Percentiles rank a stretch among this genome's conserved stretches.
phyloP scores from a whole-genome alignment of 53 echinoderm and acorn worm species.

The Paracentrotus lividus region DNA sequence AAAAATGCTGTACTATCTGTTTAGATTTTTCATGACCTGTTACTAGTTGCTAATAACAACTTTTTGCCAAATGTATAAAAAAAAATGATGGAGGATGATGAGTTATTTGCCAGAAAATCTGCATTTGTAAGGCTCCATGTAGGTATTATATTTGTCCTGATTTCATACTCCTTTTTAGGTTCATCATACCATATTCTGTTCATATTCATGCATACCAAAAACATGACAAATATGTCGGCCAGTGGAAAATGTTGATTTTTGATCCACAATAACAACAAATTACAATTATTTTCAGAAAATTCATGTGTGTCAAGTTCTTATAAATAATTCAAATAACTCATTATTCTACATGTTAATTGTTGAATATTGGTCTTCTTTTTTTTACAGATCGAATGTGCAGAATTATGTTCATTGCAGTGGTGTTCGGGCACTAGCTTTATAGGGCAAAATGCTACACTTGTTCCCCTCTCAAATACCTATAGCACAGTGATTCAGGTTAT shows the following conservation, averaged over 20 bases:
- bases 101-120: conserved; percentile 30
- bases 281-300: conserved; percentile 34
- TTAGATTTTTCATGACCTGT: too few species aligned
- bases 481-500: conserved; percentile 35
- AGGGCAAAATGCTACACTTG: too few species aligned
- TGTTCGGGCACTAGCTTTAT: conserved; percentile 37
- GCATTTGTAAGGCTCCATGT: conserved; percentile 45
- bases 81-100: conserved; percentile 6
- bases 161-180: conserved; percentile 27
- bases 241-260: conserved; percentile 40
- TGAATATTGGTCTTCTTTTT: too few species aligned
- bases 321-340: conserved; percentile 32
- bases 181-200: background rate
- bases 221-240: conserved; percentile 5
- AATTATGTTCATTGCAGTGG: conserved; percentile 40
- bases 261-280: conserved; percentile 24
- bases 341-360: too few species aligned
- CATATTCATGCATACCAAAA: conserved; percentile 45
- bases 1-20: too few species aligned
- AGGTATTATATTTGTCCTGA: conserved; percentile 14
- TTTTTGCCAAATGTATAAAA: too few species aligned
- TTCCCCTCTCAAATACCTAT: conserved; percentile 27
- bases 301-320: conserved; percentile 26
- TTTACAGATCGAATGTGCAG: too few species aligned
- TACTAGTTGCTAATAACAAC: background rate